Conservation (phyloP, 2,113 vertebrate genomes). For the Mobula hypostoma region DNA sequence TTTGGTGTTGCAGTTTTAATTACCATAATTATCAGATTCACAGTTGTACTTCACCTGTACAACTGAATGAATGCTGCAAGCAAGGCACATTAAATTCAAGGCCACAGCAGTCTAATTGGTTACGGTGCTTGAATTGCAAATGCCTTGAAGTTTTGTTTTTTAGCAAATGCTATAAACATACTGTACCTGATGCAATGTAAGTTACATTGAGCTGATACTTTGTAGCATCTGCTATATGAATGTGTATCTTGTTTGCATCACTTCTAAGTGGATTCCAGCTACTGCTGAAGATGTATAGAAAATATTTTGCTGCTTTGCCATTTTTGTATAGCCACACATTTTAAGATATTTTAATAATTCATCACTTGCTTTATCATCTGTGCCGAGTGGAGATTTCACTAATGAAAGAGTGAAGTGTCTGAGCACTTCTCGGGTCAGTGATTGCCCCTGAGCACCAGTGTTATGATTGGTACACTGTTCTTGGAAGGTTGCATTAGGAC, state of each 20-base stretch:
- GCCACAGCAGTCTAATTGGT: neutral
- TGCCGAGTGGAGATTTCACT: neutral
- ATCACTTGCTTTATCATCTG: neutral
- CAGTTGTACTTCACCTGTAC: neutral
- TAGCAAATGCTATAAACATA: neutral
- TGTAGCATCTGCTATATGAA: neutral
- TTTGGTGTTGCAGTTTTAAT: neutral
- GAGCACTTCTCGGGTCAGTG: neutral
- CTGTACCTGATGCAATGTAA: neutral
- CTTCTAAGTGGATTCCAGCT: neutral
- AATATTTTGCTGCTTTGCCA: neutral
- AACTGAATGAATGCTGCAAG: neutral
- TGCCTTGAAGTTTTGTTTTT: neutral
- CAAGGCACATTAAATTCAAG: neutral
- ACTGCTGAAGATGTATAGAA: neutral
- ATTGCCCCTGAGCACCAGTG: neutral
- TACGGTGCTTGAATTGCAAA: neutral
- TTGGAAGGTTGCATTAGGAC: neutral
- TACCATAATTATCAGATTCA: neutral
- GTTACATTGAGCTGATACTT: neutral
- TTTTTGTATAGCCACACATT: slow-evolving; percentile 15
- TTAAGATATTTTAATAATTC: neutral
- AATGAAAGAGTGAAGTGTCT: too few relatives aligned
- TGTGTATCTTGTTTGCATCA: neutral
- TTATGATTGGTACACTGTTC: neutral